Conservation (phyloP, 2,113 vertebrate species). For the Machaerirhynchus nigripectus region DNA sequence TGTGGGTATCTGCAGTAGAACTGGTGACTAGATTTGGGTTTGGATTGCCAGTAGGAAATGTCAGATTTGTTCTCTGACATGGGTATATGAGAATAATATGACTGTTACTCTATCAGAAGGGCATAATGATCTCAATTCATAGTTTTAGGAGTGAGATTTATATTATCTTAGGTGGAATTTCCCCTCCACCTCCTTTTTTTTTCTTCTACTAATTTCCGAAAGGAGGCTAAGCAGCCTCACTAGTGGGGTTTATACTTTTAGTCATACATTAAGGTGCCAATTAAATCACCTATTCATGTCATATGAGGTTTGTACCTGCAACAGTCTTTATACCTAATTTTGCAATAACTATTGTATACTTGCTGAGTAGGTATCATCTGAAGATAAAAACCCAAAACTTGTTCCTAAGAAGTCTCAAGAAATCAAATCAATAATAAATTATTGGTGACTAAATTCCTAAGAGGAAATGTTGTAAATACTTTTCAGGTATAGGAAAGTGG, state of each 20-base stretch:
- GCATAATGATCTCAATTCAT: background rate
- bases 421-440: background rate
- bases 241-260: background rate
- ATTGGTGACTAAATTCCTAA: background rate
- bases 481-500: background rate
- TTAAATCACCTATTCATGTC: background rate
- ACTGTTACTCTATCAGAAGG: background rate
- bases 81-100: background rate
- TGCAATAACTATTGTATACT: background rate
- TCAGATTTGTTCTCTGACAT: background rate
- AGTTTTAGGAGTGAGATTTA: background rate
- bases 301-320: background rate
- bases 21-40: background rate
- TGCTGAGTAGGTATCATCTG: background rate
- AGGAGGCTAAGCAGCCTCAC: background rate
- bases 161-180: background rate
- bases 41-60: background rate
- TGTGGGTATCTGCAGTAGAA: background rate
- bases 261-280: background rate
- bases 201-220: background rate
- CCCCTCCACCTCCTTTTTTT: background rate
- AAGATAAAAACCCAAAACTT: background rate
- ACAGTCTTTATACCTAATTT: background rate
- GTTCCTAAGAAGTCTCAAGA: background rate
- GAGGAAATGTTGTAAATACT: background rate